Percentiles rank a stretch among this genome's conserved stretches.
Evolutionary conservation across 2,797 vertebrate species (phyloP).

Genomic region (Australoheros facetus): DNA sequence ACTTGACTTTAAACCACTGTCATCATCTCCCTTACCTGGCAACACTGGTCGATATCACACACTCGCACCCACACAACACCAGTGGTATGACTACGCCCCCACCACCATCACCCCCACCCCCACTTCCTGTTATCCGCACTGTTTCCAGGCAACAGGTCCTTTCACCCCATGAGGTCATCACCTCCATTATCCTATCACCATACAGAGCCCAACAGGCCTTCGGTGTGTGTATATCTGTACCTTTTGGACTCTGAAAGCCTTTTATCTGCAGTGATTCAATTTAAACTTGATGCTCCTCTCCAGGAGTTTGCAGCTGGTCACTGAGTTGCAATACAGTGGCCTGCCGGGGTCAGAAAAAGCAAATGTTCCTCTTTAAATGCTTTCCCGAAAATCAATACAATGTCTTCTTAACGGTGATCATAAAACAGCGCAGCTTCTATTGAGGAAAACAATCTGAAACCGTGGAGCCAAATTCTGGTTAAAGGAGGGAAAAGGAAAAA

Average conservation of each 20-base stretch:
- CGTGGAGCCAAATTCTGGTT: conserved; percentile 35
- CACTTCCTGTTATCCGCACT: conserved; percentile 58
- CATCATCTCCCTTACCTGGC: conserved; percentile 56
- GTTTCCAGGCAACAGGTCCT: conserved; percentile 82
- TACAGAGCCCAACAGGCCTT: conserved; percentile 54
- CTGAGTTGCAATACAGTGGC: neutral
- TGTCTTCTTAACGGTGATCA: neutral
- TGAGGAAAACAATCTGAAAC: conserved; percentile 16
- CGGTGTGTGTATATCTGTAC: conserved; percentile 21
- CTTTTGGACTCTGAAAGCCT: conserved; percentile 1
- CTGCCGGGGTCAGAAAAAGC: neutral
- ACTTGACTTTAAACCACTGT: conserved; percentile 51
- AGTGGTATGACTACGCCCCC: conserved; percentile 39
- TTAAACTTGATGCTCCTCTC: conserved; percentile 21
- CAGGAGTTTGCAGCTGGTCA: neutral
- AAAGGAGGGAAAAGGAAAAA: conserved; percentile 16
- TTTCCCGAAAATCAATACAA: neutral
- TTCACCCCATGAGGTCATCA: conserved; percentile 78
- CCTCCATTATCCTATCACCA: conserved; percentile 76
- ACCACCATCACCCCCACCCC: too few relatives aligned
- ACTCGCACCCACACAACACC: conserved; percentile 20
- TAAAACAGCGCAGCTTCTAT: neutral
- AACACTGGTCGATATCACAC: conserved; percentile 52
- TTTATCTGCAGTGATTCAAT: conserved; percentile 7
- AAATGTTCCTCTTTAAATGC: neutral